phyloP scores from a whole-genome alignment of 2,113 vertebrate genomes.

The Pardalotus punctatus region DNA sequence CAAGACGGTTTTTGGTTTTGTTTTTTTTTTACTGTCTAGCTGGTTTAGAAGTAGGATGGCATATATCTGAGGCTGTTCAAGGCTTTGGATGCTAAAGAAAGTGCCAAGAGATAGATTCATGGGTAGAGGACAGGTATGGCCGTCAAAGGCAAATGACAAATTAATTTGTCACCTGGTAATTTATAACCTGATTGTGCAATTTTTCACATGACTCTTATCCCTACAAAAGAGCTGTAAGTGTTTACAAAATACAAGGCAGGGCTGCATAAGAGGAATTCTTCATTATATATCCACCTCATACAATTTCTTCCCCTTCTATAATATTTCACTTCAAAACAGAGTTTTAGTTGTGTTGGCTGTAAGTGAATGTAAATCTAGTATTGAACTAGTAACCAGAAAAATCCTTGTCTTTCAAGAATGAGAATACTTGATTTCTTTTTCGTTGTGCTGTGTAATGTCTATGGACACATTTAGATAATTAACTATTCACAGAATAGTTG shows the following conservation, averaged over 20 bases:
- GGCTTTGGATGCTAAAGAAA: neutral
- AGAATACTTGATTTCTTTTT: conserved; percentile 11
- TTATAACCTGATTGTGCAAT: neutral
- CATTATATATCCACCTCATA: neutral
- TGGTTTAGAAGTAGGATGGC: neutral
- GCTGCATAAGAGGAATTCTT: neutral
- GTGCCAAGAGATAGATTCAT: neutral
- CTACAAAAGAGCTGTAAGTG: neutral
- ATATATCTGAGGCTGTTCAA: neutral
- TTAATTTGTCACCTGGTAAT: neutral
- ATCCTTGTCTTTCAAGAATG: conserved; percentile 68
- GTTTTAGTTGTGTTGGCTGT: conserved; percentile 59
- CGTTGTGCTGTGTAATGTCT: conserved; percentile 62
- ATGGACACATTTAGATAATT: conserved; percentile 48
- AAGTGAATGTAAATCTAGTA: conserved; percentile 75
- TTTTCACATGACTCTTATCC: neutral
- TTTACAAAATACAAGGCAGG: neutral
- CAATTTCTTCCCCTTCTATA: conserved; percentile 3
- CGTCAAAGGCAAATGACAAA: neutral
- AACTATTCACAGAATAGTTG: conserved; percentile 17
- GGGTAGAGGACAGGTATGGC: neutral
- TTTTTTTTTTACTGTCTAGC: neutral
- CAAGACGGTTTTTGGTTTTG: neutral
- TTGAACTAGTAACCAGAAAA: conserved; percentile 72
- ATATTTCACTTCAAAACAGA: conserved; percentile 39